Base-by-base conservation (phyloP, 2,888 invertebrate genomes). In the Troilus luridus region DNA sequence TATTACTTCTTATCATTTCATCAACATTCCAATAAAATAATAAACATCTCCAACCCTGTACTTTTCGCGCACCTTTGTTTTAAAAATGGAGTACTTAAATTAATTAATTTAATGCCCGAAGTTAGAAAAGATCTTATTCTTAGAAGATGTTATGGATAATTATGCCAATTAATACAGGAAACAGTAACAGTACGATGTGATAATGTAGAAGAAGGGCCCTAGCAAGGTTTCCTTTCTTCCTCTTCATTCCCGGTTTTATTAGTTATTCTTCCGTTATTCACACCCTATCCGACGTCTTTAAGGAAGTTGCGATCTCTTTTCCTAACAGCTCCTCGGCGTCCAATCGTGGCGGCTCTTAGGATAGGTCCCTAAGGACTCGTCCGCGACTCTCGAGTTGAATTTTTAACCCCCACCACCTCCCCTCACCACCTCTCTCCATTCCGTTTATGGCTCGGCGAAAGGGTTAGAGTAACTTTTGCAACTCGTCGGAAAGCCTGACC, bases 401-500 rank as follows among this genome's bases (percentile, higher is more conserved):
- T 77, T 77, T 77, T 77, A 77, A 77, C 72, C 72, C 72, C 24
- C 17, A 11, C 24, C 24, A n/a, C 64, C 5, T 67, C 67, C 67
- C 3, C 72, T 12, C 17, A 3, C 24, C 24, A n/a, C 64, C n/a
- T 67, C 67, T 24, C 3, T 12, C 24, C 24, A 24, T 77, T 17
- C 72, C 72, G 72, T 77, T 77, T 77, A 77, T 77, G 72, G 72
- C 72, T 19, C 41, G 27, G 41, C 72, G 27, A 77, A 77, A 77
- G 72, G 72, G 72, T 77, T 77, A 11, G 8, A 19, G 72, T 41
- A 77, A 77, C 72, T 77, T 77, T 77, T 77, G 72, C 72, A 77
- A 41, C 72, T 77, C 72, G 72, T 14, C 67, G 19, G 24, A 67
- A 67, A 27, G 67, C 72, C 72, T 27, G 17, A 27, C 72, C 72